A percentile compares a stretch with the other conserved stretches of the same genome.
These are phyloP conservation scores for Aplidium turbinatum DNA, from an alignment of 23 tunicate genomes.

Conservation along the genomic window DNA sequence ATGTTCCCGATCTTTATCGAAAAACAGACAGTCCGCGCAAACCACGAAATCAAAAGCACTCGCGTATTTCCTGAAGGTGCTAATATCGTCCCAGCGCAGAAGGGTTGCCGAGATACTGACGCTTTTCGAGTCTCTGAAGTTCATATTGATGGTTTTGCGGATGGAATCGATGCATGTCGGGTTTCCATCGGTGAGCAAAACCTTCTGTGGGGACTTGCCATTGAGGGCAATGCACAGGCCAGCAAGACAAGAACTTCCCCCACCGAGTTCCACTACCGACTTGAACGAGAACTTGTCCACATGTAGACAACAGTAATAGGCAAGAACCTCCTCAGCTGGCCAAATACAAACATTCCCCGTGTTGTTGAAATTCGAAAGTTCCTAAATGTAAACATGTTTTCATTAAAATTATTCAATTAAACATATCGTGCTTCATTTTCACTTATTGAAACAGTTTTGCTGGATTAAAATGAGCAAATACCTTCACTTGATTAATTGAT, in stretches of 20 bases:
- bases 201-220: not conserved
- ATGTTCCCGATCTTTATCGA: constrained; percentile 40
- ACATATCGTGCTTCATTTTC: no score
- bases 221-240: constrained; percentile 61
- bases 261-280: constrained; percentile 73
- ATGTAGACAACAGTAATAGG: constrained; percentile 57
- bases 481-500: no score
- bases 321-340: constrained; percentile 83
- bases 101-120: constrained; percentile 17
- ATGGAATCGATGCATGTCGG: constrained; percentile 43
- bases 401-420: no score
- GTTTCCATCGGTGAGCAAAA: constrained; percentile 74
- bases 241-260: constrained; percentile 68
- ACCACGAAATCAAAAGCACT: constrained; percentile 43
- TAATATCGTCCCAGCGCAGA: constrained; percentile 35
- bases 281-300: constrained; percentile 26
- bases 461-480: no score
- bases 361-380: constrained; percentile 48
- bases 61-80: constrained; percentile 2
- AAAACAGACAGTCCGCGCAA: constrained; percentile 65
- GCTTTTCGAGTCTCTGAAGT: not conserved
- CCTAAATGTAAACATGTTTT: constrained; percentile 57
- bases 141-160: constrained; percentile 21
- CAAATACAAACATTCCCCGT: constrained; percentile 92
- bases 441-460: no score